These are phyloP conservation scores for Exephanes ischioxanthus DNA, from an alignment of 2,888 invertebrate species.

Conservation along the genomic window DNA sequence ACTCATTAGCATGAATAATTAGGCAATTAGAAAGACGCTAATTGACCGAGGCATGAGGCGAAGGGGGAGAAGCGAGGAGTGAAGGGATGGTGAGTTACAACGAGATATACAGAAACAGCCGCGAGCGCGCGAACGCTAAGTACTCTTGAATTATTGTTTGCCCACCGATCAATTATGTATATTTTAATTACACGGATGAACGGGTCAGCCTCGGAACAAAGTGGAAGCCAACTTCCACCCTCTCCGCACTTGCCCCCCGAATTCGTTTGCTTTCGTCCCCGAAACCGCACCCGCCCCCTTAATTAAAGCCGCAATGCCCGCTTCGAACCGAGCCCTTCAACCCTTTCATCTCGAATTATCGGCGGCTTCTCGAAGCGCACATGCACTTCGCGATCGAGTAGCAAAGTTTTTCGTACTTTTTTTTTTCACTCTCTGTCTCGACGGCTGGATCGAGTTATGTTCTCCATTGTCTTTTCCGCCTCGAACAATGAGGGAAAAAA, in stretches of 20 bases:
- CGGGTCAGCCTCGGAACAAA: conserved; percentile 51
- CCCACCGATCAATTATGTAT: conserved; percentile 67
- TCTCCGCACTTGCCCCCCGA: conserved; percentile 7
- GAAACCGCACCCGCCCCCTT: conserved; percentile 6
- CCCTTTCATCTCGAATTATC: conserved; percentile 45
- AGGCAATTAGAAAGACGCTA: conserved; percentile 75
- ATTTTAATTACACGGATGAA: conserved; percentile 70
- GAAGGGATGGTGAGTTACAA: not conserved
- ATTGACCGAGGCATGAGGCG: conserved; percentile 65
- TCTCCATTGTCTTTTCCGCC: not conserved
- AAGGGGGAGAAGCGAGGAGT: conserved; percentile 6
- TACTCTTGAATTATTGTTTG: conserved; percentile 73
- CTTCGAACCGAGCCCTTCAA: conserved; percentile 19
- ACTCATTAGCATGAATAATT: conserved; percentile 75
- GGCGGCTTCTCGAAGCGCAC: conserved; percentile 20
- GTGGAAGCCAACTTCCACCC: not conserved
- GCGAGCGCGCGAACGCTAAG: conserved; percentile 62
- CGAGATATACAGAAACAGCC: conserved; percentile 19
- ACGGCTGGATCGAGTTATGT: not conserved
- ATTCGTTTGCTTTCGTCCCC: conserved; percentile 27
- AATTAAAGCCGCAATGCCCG: conserved; percentile 61
- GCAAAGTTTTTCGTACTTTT: conserved; percentile 33
- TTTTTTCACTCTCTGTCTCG: conserved; percentile 3
- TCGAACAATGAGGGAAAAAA: conserved; percentile 55
- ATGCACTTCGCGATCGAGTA: conserved; percentile 48